Base-by-base conservation (phyloP, 2,113 vertebrate genomes). In the Myxocyprinus asiaticus region DNA sequence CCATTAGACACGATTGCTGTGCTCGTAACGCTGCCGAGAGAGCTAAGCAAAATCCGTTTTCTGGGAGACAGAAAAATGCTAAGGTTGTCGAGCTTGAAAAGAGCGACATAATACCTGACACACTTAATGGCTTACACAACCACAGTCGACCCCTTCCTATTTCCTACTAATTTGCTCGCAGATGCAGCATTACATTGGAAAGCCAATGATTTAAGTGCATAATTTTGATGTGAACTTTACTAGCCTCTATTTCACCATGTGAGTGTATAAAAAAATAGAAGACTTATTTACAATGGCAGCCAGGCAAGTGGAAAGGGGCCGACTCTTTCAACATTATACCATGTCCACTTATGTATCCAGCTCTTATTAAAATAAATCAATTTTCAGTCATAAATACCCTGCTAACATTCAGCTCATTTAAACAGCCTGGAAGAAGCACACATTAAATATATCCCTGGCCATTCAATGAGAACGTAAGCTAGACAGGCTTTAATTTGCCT, bases 1-100 rank as follows among this genome's bases (percentile, higher is more conserved):
- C 89, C 90, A 89, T 90, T 92, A 90, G 84, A 82, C 84, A 80
- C 82, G 86, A 89, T 86, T 89, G 88, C 88, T 86, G 87, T 81
- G 86, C 84, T 87, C 87, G 87, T 89, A 87, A 84, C 82, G 76
- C 79, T 85, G 88, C 86, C 53, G 80, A 90, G 89, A 83, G 77
- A 87, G 82, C 90, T 83, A 90, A 89, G 88, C 86, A 87, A 88
- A 92, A 89, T 90, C 82, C 51, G 85, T 81, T 83, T 78, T 77
- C 76, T 81, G 82, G 83, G 78, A 83, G 76, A 77, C 11, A 79
- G 83, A 87, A 88, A 89, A 89, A 77, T 85, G 86, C 71, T 81
- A 87, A 83, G 85, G 83, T 79, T 84, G 84, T 88, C 84, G 86
- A 79, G 88, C 82, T 70, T 76, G 48, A 83, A 86, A 67, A 81